Conservation (phyloP, 2,888 invertebrate species). For the Trachelus tabidus region DNA sequence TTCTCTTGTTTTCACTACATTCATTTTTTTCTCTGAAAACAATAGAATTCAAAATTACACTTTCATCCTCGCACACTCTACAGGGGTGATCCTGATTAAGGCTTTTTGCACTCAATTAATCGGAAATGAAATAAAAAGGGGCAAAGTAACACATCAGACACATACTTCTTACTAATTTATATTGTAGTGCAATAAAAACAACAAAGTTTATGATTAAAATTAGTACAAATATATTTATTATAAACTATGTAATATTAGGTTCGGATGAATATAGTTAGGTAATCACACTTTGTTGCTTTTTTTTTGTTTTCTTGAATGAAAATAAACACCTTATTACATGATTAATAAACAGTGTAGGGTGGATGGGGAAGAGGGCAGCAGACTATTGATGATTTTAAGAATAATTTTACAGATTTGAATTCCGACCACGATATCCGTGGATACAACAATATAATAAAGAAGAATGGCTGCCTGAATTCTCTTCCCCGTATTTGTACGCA, state of each 20-base stretch:
- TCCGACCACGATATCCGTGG: neutral
- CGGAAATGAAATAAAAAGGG: conserved; percentile 30
- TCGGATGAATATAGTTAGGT: conserved; percentile 43
- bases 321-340: conserved; percentile 46
- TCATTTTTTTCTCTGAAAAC: neutral
- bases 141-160: conserved; percentile 36
- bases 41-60: neutral
- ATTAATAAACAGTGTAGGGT: conserved; percentile 34
- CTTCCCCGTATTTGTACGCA: neutral
- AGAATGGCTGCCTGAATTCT: neutral
- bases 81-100: neutral
- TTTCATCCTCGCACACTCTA: neutral
- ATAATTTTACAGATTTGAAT: neutral
- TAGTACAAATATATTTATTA: conserved; percentile 54
- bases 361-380: neutral
- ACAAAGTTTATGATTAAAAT: conserved; percentile 53
- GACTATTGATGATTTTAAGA: neutral
- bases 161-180: conserved; percentile 41
- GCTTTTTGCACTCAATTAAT: neutral
- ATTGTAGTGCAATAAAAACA: conserved; percentile 49
- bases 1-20: neutral
- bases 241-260: conserved; percentile 44
- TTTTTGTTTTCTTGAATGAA: conserved; percentile 29
- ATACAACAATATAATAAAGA: neutral
- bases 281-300: conserved; percentile 51